These are phyloP conservation scores for Chrysopa pallens DNA, from an alignment of 1,140 invertebrate genomes.

Conservation along the genomic window DNA sequence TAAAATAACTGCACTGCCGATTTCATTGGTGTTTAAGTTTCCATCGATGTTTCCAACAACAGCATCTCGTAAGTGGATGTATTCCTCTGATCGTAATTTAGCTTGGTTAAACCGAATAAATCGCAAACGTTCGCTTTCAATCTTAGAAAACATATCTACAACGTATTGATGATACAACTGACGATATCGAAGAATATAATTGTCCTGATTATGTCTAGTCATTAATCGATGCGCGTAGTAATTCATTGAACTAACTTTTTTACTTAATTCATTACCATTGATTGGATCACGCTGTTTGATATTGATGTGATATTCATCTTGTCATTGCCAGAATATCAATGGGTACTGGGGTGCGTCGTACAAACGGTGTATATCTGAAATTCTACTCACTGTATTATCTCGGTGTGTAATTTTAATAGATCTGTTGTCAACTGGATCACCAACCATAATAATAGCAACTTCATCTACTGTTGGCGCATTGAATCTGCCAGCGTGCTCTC, in stretches of 20 bases:
- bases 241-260: slow-evolving; percentile 5
- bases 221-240: slow-evolving; percentile 14
- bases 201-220: slow-evolving; percentile 12
- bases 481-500: slow-evolving; percentile 11
- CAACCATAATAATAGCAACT: slow-evolving; percentile 9
- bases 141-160: slow-evolving; percentile 22
- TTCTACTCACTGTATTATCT: background rate
- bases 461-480: slow-evolving; percentile 12
- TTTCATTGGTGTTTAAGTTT: background rate
- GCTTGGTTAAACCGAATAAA: slow-evolving; percentile 19
- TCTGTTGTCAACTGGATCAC: slow-evolving; percentile 3
- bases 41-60: slow-evolving; percentile 1
- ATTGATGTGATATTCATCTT: no score
- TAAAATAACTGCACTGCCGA: slow-evolving; percentile 1
- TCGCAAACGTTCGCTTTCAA: slow-evolving; percentile 19
- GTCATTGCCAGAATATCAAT: slow-evolving; percentile 3
- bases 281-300: no score
- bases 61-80: slow-evolving; percentile 14
- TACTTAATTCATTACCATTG: no score
- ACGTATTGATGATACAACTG: slow-evolving; percentile 20
- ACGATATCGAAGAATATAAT: slow-evolving; percentile 14
- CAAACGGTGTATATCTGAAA: slow-evolving; percentile 1
- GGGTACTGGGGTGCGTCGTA: slow-evolving; percentile 9
- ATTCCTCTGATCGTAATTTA: slow-evolving; percentile 10
- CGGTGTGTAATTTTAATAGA: slow-evolving; percentile 2